Base-by-base conservation (phyloP, 2,888 invertebrate genomes). In the Drosophila diplacantha region DNA sequence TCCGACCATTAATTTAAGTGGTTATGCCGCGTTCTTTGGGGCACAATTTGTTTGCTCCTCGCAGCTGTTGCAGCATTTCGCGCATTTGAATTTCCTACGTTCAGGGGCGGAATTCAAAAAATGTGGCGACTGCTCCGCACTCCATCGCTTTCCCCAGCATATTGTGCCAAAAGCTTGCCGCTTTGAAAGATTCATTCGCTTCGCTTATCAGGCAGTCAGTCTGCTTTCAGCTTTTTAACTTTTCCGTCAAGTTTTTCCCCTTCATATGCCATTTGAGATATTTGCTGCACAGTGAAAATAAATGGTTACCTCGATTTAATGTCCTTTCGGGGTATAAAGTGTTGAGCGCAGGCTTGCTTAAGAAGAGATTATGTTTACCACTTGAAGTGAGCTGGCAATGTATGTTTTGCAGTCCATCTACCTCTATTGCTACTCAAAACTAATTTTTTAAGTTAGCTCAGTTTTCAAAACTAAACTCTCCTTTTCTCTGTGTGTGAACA, bases 141-240 rank as follows among this genome's bases (percentile, higher is more conserved):
- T 46, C 16, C 62, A 24, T 16, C 14, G 3, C 24, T 34, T 31
- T 20, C 16, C 41, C 26, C 16, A n/a, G 37, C 12, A 37, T 38
- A 44, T 63, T 43, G 37, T 22, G 51, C 52, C 61, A 63, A 63
- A 37, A 51, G 43, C 61, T 37, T 22, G 35, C 31, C 44, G 32
- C 51, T 51, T 39, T 64, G 53, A 53, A 54, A 54, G 65, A 71
- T 78, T 81, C 73, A 67, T 71, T 73, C 68, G 53, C 56, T 69
- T 71, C 76, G 74, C 74, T 82, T 82, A 76, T 80, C 83, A 81
- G 18, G 34, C 49, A 64, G 76, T 72, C 81, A 46, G 61, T 50
- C 37, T 47, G 63, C 50, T 58, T 59, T 61, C 56, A 53, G 61
- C 63, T 75, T 75, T 74, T 81, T 53, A 44, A 46, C 39, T 72